Base-by-base conservation (phyloP, 2,888 invertebrate genomes). In the Perdita meconis region DNA sequence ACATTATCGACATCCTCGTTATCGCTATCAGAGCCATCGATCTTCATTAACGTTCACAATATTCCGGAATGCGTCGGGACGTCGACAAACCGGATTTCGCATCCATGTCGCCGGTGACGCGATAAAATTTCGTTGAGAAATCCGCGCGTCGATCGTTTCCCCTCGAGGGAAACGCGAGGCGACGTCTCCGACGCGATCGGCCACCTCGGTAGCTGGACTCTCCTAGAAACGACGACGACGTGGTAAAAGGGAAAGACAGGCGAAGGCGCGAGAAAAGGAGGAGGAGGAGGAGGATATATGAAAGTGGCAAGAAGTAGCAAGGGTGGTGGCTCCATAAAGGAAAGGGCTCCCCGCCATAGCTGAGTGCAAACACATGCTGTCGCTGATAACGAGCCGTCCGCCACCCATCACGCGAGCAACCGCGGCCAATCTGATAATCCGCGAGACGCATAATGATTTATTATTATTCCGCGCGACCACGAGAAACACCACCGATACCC, bases 351-450 rank as follows among this genome's bases (percentile, higher is more conserved):
- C 47, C 56, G 63, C 50, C 68, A 66, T 78, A 81, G 81, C 81
- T 87, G 89, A 89, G 89, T 89, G 89, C 89, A 89, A 89, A 89
- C 81, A 83, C 89, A 89, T 89, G 89, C 89, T 87, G 71, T 72
- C 59, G 72, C 71, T 73, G 89, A 89, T 89, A 89, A 89, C 85
- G 55, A 71, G 68, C 69, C 81, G 70, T 81, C 71, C 57, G 65
- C 80, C 82, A 79, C 74, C 81, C 80, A 80, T 82, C 83, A 77
- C 66, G 83, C 69, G 67, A 78, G 65, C 82, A 78, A 79, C 83
- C 84, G 75, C 79, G 70, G 75, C 79, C 82, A 73, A 69, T 70
- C 81, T 75, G 86, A 87, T 89, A 87, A 86, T 83, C 86, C 86
- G 75, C 80, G 79, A 85, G 83, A 85, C 80, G 81, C 80, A 68